Evolutionary conservation across 2,888 invertebrate genomes (phyloP).

Genomic region (Halictus ligatus): DNA sequence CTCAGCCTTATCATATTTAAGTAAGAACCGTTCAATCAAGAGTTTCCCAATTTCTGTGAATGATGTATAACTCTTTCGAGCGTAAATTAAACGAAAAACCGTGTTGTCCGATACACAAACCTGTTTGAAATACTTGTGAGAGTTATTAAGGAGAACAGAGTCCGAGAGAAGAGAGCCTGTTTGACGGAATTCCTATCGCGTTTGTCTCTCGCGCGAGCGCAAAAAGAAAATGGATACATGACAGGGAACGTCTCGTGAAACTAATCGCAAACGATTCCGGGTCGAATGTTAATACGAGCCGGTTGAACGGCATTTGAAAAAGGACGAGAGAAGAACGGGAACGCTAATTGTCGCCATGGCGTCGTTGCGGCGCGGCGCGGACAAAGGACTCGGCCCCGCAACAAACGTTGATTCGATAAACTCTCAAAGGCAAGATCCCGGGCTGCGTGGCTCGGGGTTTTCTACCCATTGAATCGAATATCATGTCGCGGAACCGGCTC

Average conservation of each 20-base stretch:
- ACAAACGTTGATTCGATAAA: constrained; percentile 68
- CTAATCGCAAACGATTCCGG: constrained; percentile 2
- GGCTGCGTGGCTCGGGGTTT: constrained; percentile 35
- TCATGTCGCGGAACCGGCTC: constrained; percentile 37
- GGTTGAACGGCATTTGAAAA: not conserved
- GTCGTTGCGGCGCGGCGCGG: constrained; percentile 17
- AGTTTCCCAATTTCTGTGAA: not conserved
- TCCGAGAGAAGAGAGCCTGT: not conserved
- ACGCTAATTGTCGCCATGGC: constrained; percentile 56
- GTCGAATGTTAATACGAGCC: not conserved
- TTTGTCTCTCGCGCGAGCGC: not conserved
- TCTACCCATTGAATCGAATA: constrained; percentile 63
- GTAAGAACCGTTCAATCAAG: not conserved
- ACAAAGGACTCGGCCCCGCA: constrained; percentile 32
- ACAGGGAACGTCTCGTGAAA: not conserved
- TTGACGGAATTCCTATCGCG: not conserved
- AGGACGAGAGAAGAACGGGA: constrained; percentile 25
- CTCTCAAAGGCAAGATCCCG: constrained; percentile 62
- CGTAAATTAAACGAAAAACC: not conserved
- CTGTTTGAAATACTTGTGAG: not conserved
- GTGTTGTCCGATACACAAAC: not conserved
- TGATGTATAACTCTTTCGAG: too few species aligned
- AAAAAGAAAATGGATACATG: not conserved
- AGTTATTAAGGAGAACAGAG: not conserved
- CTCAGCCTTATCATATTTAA: not conserved